Conservation (phyloP, 2,113 vertebrate genomes). For the Rhinogobius similis region DNA sequence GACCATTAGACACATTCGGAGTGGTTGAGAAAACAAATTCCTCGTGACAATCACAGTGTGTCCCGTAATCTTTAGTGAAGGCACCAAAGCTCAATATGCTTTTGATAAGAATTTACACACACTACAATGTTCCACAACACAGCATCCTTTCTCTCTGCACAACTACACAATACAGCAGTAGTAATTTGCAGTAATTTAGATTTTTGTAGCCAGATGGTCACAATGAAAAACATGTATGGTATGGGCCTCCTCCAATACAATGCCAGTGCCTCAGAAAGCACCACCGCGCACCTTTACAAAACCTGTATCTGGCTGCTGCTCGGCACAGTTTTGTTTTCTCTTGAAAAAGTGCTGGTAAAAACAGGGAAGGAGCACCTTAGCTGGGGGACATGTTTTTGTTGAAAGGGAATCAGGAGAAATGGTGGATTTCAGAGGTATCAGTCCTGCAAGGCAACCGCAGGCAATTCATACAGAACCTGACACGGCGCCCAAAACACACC, state of each 20-base stretch:
- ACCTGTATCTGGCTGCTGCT: slow-evolving; percentile 66
- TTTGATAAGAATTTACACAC: slow-evolving; percentile 34
- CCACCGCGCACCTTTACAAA: slow-evolving; percentile 69
- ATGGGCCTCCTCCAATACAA: slow-evolving; percentile 29
- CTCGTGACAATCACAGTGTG: slow-evolving; percentile 34
- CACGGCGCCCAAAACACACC: slow-evolving; percentile 67
- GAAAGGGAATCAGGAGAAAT: slow-evolving; percentile 76
- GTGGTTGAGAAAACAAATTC: slow-evolving; percentile 37
- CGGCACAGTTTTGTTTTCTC: slow-evolving; percentile 79
- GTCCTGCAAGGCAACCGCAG: slow-evolving; percentile 81
- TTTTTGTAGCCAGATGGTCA: slow-evolving; percentile 31
- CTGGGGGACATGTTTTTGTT: slow-evolving; percentile 79
- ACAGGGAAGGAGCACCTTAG: slow-evolving; percentile 71
- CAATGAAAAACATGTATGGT: slow-evolving; percentile 28
- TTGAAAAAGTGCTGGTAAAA: slow-evolving; percentile 76
- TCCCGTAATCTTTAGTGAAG: slow-evolving; percentile 8
- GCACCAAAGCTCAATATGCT: slow-evolving; percentile 15
- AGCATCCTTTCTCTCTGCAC: slow-evolving; percentile 40
- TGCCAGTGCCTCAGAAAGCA: slow-evolving; percentile 55
- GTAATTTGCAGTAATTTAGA: slow-evolving; percentile 36
- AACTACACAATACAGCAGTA: slow-evolving; percentile 21
- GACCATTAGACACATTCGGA: slow-evolving; percentile 38
- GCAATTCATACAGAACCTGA: slow-evolving; percentile 73
- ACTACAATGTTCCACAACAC: slow-evolving; percentile 28
- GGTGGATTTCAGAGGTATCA: slow-evolving; percentile 76